phyloP scores from a whole-genome alignment of 2,113 vertebrate genomes.

The Neodontobutis hainanensis region DNA sequence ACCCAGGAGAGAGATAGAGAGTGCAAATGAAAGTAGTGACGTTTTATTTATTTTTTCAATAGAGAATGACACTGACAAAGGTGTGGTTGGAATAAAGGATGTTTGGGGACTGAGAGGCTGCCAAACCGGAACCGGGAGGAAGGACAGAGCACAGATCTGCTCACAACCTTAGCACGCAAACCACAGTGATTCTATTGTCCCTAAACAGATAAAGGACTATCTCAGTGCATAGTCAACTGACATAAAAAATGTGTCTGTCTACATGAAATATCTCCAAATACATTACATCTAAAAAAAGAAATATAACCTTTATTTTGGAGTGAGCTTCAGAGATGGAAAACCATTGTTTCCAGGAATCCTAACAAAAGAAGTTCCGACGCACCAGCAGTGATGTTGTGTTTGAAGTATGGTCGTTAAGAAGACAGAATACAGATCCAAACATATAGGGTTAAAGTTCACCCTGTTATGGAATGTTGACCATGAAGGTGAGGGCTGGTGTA shows the following conservation, averaged over 20 bases:
- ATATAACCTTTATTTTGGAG: background rate
- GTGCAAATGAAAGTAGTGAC: conserved; percentile 32
- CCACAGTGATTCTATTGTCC: conserved; percentile 66
- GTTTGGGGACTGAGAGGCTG: conserved; percentile 68
- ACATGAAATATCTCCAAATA: conserved; percentile 51
- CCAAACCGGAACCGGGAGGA: conserved; percentile 73
- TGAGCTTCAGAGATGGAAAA: background rate
- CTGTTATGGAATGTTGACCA: conserved; percentile 41
- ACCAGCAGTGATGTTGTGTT: conserved; percentile 12
- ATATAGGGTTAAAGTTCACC: conserved; percentile 47
- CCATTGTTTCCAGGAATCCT: background rate
- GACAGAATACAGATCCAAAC: conserved; percentile 58
- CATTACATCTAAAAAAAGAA: conserved; percentile 15
- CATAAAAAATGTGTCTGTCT: conserved; percentile 35
- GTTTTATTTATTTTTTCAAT: conserved; percentile 21
- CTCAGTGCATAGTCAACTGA: conserved; percentile 46
- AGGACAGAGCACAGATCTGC: conserved; percentile 70
- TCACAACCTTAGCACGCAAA: conserved; percentile 75
- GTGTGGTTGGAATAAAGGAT: conserved; percentile 70
- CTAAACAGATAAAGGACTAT: conserved; percentile 61
- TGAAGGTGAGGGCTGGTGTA: conserved; percentile 22
- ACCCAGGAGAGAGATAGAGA: conserved; percentile 12
- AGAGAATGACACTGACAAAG: conserved; percentile 32
- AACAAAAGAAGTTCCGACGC: background rate
- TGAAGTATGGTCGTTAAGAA: conserved; percentile 23